Evolutionary conservation across 2,113 vertebrate genomes (phyloP), one percentile per base, ranked within the genome.

Genomic region (Channa argus): DNA sequence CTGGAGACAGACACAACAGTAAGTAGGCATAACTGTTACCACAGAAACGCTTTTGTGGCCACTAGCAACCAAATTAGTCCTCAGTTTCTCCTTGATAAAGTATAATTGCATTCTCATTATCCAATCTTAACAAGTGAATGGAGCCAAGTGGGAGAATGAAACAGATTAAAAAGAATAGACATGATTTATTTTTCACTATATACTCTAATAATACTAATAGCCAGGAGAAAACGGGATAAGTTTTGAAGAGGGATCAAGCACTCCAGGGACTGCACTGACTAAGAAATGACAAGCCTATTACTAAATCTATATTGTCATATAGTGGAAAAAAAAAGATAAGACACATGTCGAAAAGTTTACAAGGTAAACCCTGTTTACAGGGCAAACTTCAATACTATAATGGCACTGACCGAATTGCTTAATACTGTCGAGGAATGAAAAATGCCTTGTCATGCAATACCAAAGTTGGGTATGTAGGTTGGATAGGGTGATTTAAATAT

Each of bases 1-100:
- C 98, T 99, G 84, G 79, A 75, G 66, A 83, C 65, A 80, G 9
- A 85, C 38, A 49, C 63, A 72, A 82, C 68, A 64, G 15, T 79
- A 60, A 56, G 15, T 74, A 39, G 59, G 59, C 37, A 74, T 76
- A 79, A 77, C 69, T 71, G 74, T 86, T 77, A 79, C 81, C 66
- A 79, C 67, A 82, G 74, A 80, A 79, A 82, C 62, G 1, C 61
- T 64, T 50, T 1, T 59, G 81, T 83, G 69, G 74, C 71, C 72
- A 64, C 15, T 24, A 44, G 71, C 71, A 74, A 86, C 76, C 43
- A 49, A 9, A 70, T 81, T 44, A 72, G 43, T 62, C 37, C 50
- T 7, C 14, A 2, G 71, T 55, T 58, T 63, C 2, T 66, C 43
- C 58, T 36, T 14, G 12, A 69, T 56, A 24, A 76, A 71, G 66